These are phyloP conservation scores for Hyppa rectilinea DNA, from an alignment of 2,888 invertebrate genomes.

Conservation along the genomic window DNA sequence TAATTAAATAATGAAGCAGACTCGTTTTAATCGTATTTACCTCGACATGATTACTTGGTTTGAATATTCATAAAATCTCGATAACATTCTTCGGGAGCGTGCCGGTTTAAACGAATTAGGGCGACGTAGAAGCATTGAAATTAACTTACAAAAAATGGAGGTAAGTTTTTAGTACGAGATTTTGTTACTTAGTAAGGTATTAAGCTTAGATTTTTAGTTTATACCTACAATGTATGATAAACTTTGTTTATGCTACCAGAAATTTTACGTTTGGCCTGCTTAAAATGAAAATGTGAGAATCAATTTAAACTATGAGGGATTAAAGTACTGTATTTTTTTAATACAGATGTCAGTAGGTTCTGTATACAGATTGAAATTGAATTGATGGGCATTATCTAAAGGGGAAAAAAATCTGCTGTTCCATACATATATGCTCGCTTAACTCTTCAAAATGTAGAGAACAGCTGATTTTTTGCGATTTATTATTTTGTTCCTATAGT, in stretches of 20 bases:
- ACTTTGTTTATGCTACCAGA: neutral
- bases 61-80: slow-evolving; percentile 79
- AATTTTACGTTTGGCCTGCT: neutral
- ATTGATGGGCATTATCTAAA: no score
- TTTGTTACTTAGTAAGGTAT: slow-evolving; percentile 29
- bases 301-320: neutral
- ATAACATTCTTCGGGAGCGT: slow-evolving; percentile 75
- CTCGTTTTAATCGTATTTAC: slow-evolving; percentile 78
- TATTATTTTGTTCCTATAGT: no score
- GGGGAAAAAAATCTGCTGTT: no score
- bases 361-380: no score
- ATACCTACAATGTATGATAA: neutral
- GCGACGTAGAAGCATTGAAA: slow-evolving; percentile 52
- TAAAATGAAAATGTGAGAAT: neutral
- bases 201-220: neutral
- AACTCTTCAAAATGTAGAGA: no score
- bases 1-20: slow-evolving; percentile 65
- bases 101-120: slow-evolving; percentile 73
- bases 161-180: slow-evolving; percentile 35
- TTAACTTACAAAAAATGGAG: slow-evolving; percentile 55
- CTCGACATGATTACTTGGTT: slow-evolving; percentile 73
- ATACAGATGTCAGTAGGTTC: no score
- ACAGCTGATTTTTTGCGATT: no score
- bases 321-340: no score
- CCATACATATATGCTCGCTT: no score